Evolutionary conservation across 64 coral and sea anemone genomes (phyloP).

Genomic region (Catalaphyllia jardinei): DNA sequence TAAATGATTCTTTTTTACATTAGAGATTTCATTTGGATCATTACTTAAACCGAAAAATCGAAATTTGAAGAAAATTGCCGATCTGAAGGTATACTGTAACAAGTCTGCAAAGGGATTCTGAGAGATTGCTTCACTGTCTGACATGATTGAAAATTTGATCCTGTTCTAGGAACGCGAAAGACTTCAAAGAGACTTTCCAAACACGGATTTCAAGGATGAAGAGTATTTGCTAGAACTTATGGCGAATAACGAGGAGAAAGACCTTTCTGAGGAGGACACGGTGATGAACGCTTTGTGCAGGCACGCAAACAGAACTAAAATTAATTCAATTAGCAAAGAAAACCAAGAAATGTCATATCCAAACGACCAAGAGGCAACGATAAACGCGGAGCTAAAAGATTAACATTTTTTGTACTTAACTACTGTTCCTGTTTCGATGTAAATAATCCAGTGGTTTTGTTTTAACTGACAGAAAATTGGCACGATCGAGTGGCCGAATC

Average conservation of each 20-base stretch:
- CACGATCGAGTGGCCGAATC: too few species aligned
- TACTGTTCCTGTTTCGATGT: background rate
- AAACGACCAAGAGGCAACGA: background rate
- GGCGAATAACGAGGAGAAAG: conserved; percentile 1
- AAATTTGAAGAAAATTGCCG: too few species aligned
- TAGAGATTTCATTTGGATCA: too few species aligned
- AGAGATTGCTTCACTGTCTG: too few species aligned
- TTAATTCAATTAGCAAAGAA: background rate
- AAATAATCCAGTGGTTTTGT: background rate
- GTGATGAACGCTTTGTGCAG: conserved; percentile 1
- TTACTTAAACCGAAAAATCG: too few species aligned
- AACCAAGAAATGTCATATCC: background rate
- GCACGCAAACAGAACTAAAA: conserved; percentile 15
- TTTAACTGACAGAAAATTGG: too few species aligned
- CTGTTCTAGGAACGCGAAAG: conserved; percentile 21
- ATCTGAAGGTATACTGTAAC: too few species aligned
- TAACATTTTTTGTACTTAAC: background rate
- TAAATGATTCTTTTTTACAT: too few species aligned
- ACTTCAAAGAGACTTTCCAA: conserved; percentile 32
- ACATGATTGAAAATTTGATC: background rate
- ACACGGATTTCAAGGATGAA: conserved; percentile 41
- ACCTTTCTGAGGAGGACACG: conserved; percentile 9
- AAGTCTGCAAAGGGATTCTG: too few species aligned
- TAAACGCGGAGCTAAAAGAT: background rate
- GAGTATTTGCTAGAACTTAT: conserved; percentile 47